Conservation (phyloP, 2,113 vertebrate genomes). For the Arothron firmamentum region DNA sequence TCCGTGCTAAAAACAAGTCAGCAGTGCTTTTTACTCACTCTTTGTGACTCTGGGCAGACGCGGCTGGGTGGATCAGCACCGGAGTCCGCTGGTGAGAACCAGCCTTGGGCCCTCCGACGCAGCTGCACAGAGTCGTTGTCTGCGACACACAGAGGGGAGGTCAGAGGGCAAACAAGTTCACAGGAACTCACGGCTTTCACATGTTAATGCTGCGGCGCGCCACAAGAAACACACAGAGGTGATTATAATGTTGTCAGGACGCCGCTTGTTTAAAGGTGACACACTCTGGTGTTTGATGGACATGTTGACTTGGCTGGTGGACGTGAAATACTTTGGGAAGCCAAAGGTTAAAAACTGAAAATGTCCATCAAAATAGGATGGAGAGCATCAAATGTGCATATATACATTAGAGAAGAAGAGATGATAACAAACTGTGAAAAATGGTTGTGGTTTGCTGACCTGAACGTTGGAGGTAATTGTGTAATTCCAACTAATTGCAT, state of each 20-base stretch:
- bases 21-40: conserved; percentile 55
- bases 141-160: conserved; percentile 69
- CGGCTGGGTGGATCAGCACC: conserved; percentile 33
- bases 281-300: conserved; percentile 39
- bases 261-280: conserved; percentile 42
- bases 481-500: no score
- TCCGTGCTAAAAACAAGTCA: conserved; percentile 50
- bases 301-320: conserved; percentile 20
- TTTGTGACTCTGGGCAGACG: conserved; percentile 51
- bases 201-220: conserved; percentile 75
- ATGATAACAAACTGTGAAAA: neutral
- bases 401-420: neutral
- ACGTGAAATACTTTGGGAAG: conserved; percentile 10
- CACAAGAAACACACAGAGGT: conserved; percentile 38
- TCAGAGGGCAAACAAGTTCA: conserved; percentile 84
- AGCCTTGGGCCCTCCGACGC: conserved; percentile 54
- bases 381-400: neutral
- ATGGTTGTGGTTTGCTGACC: no score
- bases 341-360: neutral
- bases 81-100: conserved; percentile 63
- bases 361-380: conserved; percentile 12
- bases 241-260: conserved; percentile 45
- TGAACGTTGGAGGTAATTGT: no score
- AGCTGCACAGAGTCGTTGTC: conserved; percentile 82
- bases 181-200: conserved; percentile 79